A percentile compares a stretch with the other conserved stretches of the same genome.
Evolutionary conservation across 2,113 vertebrate species (phyloP).

Genomic region (Elgaria multicarinata): DNA sequence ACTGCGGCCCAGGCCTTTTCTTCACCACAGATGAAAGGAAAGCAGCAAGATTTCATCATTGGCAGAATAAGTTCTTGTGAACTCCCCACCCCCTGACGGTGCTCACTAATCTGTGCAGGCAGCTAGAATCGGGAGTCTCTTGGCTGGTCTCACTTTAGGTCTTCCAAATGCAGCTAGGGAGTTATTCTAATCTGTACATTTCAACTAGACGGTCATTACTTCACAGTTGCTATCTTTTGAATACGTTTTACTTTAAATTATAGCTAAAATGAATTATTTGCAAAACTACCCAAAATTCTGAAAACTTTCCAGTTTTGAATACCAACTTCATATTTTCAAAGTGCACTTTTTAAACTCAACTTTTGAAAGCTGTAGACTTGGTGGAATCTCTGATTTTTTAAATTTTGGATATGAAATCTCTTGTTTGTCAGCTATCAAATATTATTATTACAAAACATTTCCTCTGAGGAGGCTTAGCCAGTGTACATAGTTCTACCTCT

Average conservation of each 20-base stretch:
- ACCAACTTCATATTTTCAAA: neutral
- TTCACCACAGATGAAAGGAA: neutral
- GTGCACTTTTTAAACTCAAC: neutral
- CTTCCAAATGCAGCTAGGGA: neutral
- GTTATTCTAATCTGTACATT: neutral
- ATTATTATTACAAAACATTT: neutral
- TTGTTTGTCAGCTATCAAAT: neutral
- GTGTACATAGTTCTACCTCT: neutral
- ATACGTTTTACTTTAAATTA: neutral
- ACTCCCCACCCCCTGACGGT: neutral
- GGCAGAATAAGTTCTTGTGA: neutral
- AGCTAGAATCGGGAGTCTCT: neutral
- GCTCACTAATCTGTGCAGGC: neutral
- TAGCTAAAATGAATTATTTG: neutral
- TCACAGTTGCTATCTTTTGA: neutral
- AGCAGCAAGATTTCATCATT: neutral
- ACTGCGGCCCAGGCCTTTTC: neutral
- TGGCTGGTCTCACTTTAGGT: too few relatives aligned
- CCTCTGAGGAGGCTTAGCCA: neutral
- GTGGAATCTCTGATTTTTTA: neutral
- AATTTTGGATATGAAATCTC: neutral
- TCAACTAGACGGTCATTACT: neutral
- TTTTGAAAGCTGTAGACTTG: neutral
- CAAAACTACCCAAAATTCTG: neutral
- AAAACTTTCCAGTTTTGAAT: neutral